Evolutionary conservation across 2,113 vertebrate species (phyloP).

Genomic region (Nasalis larvatus): DNA sequence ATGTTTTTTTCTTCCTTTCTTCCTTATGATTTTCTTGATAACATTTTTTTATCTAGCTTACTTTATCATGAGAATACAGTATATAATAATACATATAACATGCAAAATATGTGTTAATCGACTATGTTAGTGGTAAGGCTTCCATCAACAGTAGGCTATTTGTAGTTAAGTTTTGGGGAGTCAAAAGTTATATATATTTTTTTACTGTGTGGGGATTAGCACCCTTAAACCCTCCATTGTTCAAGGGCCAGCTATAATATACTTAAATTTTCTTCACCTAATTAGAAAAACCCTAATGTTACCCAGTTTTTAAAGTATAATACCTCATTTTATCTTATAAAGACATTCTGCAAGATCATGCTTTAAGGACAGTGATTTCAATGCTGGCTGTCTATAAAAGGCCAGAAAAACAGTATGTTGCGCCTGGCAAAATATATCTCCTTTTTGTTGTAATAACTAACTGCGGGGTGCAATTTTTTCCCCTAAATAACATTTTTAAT

Average conservation of each 20-base stretch:
- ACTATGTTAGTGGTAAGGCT: background rate
- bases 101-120: background rate
- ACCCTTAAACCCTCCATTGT: background rate
- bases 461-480: background rate
- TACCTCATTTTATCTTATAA: background rate
- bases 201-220: background rate
- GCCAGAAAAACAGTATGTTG: conserved; percentile 16
- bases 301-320: background rate
- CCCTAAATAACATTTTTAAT: conserved; percentile 8
- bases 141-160: background rate
- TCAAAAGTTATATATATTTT: background rate
- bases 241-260: background rate
- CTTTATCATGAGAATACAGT: background rate
- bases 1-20: background rate
- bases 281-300: background rate
- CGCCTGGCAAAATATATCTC: conserved; percentile 23
- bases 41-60: background rate
- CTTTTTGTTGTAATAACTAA: conserved; percentile 50
- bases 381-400: conserved; percentile 30
- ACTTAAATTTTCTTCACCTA: background rate
- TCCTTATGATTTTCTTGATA: background rate
- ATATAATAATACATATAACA: background rate
- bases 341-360: conserved; percentile 3
- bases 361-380: conserved; percentile 45
- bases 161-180: background rate